Evolutionary conservation across 1,140 invertebrate species (phyloP).

Genomic region (Cotesia chilonis): DNA sequence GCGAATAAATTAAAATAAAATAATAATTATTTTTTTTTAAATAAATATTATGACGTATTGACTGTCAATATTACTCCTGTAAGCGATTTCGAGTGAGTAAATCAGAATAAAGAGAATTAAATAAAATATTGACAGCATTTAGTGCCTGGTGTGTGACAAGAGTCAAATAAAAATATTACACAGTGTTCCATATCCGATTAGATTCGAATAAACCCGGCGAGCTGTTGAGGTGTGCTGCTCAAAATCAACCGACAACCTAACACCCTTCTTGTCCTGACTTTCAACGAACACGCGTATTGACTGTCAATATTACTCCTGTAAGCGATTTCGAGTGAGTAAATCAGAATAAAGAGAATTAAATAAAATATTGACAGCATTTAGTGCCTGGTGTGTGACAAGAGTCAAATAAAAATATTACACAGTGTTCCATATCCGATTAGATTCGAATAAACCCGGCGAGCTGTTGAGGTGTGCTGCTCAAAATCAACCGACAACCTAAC

Average conservation of each 20-base stretch:
- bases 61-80: neutral
- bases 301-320: neutral
- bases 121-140: neutral
- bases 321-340: neutral
- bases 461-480: neutral
- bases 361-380: neutral
- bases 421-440: slow-evolving; percentile 3
- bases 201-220: slow-evolving; percentile 7
- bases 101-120: neutral
- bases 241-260: neutral
- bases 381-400: neutral
- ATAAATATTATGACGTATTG: too few species aligned
- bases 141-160: neutral
- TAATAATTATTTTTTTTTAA: too few species aligned
- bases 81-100: neutral
- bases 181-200: slow-evolving; percentile 1
- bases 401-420: neutral
- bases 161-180: neutral
- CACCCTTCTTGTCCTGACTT: too few species aligned
- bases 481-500: neutral
- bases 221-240: neutral
- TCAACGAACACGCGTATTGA: too few species aligned
- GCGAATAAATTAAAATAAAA: neutral
- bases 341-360: neutral
- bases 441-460: slow-evolving; percentile 6